Evolutionary conservation across 1,140 invertebrate species (phyloP), one percentile per base, ranked within the genome.

Genomic region (Cotesia vestalis): DNA sequence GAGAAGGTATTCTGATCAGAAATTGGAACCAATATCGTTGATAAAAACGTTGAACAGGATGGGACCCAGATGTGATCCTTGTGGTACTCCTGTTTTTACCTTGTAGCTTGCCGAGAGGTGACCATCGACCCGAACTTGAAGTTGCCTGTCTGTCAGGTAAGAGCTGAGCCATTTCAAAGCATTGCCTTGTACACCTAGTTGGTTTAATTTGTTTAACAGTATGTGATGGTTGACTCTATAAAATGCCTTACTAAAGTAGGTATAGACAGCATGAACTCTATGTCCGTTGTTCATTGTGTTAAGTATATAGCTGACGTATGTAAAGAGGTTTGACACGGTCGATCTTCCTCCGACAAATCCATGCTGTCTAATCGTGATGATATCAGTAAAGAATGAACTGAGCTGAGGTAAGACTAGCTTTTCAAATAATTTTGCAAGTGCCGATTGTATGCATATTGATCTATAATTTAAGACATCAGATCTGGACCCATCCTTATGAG

Each of bases 231-330:
- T 38, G 6, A 79, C 64, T 5, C 34, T 60, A 55, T 76, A 76
- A 67, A 79, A 78, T 2, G 75, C 75, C 57, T 76, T 79, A 3
- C 34, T 60, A 51, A 79, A 71, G 35, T 75, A 75, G 5, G 73
- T 72, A 51, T 73, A 78, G 6, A 78, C n/a, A 46, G 38, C 6
- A 12, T 66, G 20, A 1, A 66, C 64, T n/a, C 52, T 20, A 17
- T 3, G 17, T n/a, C 46, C 52, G 4, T 17, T 6, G 27, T 66
- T 52, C 14, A 66, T 6, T 20, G 64, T 46, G 2, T 11, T 9
- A 6, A 17, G 46, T 27, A 66, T 51, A 8, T 52, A 66, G 27
- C 17, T 66, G 6, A 20, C n/a, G 8, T 66, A 52, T 36, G 46
- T 4, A 9, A 4, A 46, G 1, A 66, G 12, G 52, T 66, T 66